Base-by-base conservation (phyloP, 1,140 invertebrate genomes). In the Anadara kagoshimensis region DNA sequence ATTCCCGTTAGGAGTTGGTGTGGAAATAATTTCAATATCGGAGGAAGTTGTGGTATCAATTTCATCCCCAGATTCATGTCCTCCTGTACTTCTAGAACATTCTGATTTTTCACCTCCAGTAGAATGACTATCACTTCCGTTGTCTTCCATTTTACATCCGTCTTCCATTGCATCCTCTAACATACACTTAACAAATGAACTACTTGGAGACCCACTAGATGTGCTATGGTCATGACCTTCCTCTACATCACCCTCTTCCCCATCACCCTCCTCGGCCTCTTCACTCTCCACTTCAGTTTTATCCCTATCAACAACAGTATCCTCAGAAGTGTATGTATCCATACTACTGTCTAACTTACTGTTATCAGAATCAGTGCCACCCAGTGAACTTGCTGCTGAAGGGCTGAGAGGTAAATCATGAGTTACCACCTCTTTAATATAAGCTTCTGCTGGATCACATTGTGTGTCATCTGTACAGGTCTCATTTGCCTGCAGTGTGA, bases 1-100 rank as follows among this genome's bases (percentile, higher is more conserved):
- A 10, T 88, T 87, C 36, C 87, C 84, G 75, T 83, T 86, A 14
- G 84, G 76, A n/a, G 83, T 89, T 64, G 91, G 93, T 88, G 92
- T 93, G 20, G 96, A 97, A 83, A 98, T 97, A 57, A 98, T 96
- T 91, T 98, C 97, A 82, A 98, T 98, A 87, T 98, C 97, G 16
- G 96, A 98, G 0, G 96, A 98, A 11, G 92, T 97, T 1, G 96
- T 94, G 2, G 96, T 97, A 90, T 97, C 96, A 20, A 97, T 89
- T 88, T 97, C 96, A 91, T 96, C 95, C 10, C 95, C 95, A 54
- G 95, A 96, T 0, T 95, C 96, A 74, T 96, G 95, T 10, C 94
- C 95, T 44, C 95, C 95, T 51, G 83, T 73, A 71, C 85, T 87
- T 69, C 84, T 83, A 1, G 95, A 93, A 77, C 95, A 90, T 88